Evolutionary conservation across 2,113 vertebrate species (phyloP).

Genomic region (Arenaria interpres): DNA sequence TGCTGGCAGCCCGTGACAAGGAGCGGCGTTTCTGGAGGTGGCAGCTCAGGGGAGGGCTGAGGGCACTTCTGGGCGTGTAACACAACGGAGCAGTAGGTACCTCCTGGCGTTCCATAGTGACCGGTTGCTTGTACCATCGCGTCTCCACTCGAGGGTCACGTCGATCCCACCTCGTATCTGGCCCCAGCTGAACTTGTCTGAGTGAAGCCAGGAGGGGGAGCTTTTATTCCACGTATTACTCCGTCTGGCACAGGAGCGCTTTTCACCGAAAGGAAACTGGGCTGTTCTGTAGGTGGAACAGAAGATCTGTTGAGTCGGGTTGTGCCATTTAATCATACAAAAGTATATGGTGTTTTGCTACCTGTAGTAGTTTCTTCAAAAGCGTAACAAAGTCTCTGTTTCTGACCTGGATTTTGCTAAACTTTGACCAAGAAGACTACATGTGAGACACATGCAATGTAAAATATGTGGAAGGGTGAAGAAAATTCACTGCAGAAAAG

Average conservation of each 20-base stretch:
- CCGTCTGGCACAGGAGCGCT: neutral
- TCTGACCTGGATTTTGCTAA: neutral
- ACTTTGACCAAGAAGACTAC: neutral
- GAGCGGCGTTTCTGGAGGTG: neutral
- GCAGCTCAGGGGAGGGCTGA: neutral
- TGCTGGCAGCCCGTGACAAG: neutral
- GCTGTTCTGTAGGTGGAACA: neutral
- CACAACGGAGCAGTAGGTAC: neutral
- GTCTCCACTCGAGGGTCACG: neutral
- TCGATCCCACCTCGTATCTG: fast-evolving
- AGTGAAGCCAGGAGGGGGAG: slow-evolving; percentile 45
- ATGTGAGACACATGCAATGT: neutral
- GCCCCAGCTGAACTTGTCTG: neutral
- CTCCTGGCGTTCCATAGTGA: neutral
- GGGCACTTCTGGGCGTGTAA: neutral
- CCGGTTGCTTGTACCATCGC: neutral
- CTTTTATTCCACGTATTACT: slow-evolving; percentile 10
- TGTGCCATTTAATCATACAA: neutral
- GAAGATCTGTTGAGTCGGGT: neutral
- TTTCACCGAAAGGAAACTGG: neutral
- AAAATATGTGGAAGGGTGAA: neutral
- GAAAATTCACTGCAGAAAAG: neutral
- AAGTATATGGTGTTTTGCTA: neutral
- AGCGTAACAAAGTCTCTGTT: neutral
- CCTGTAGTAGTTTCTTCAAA: neutral